These are phyloP conservation scores for Timandra comae DNA, from an alignment of 2,888 invertebrate genomes.

Conservation along the genomic window DNA sequence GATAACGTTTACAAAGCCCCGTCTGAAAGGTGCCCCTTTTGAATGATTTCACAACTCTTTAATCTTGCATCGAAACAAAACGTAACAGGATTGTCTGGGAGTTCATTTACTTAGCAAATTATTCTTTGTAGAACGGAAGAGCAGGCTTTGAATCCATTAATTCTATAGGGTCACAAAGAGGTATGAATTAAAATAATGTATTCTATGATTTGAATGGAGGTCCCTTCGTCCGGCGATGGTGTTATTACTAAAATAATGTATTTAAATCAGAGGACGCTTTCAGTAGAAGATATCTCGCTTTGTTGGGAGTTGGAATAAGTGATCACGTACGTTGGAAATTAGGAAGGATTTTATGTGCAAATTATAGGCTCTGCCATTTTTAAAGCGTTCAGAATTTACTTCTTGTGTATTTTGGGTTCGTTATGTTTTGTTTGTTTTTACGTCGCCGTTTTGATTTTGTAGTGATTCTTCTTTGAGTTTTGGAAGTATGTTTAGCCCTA, in stretches of 20 bases:
- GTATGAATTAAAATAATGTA: slow-evolving; percentile 76
- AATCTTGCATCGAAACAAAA: slow-evolving; percentile 74
- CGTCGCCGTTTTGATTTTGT: too few species aligned
- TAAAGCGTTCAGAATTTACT: slow-evolving; percentile 58
- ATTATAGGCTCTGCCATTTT: slow-evolving; percentile 73
- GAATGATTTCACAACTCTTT: slow-evolving; percentile 65
- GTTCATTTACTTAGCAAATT: slow-evolving; percentile 77
- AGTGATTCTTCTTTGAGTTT: too few species aligned
- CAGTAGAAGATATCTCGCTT: slow-evolving; percentile 69
- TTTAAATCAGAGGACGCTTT: slow-evolving; percentile 74
- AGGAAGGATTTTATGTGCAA: slow-evolving; percentile 76
- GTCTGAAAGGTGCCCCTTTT: slow-evolving; percentile 63
- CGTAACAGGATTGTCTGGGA: slow-evolving; percentile 72
- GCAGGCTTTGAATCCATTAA: slow-evolving; percentile 76
- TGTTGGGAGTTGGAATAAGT: slow-evolving; percentile 67
- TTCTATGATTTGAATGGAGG: slow-evolving; percentile 71
- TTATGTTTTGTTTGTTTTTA: too few species aligned
- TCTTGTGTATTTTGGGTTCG: slow-evolving; percentile 45
- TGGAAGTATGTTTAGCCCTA: too few species aligned
- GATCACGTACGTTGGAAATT: slow-evolving; percentile 71
- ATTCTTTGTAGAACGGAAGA: slow-evolving; percentile 75
- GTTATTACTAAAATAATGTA: slow-evolving; percentile 76
- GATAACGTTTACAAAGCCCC: slow-evolving; percentile 63
- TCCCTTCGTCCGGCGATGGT: slow-evolving; percentile 68
- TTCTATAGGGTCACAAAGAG: slow-evolving; percentile 74